Percentiles rank a stretch among this genome's conserved stretches.
These are phyloP conservation scores for Aethes cnicana DNA, from an alignment of 2,888 invertebrate genomes.

Conservation along the genomic window DNA sequence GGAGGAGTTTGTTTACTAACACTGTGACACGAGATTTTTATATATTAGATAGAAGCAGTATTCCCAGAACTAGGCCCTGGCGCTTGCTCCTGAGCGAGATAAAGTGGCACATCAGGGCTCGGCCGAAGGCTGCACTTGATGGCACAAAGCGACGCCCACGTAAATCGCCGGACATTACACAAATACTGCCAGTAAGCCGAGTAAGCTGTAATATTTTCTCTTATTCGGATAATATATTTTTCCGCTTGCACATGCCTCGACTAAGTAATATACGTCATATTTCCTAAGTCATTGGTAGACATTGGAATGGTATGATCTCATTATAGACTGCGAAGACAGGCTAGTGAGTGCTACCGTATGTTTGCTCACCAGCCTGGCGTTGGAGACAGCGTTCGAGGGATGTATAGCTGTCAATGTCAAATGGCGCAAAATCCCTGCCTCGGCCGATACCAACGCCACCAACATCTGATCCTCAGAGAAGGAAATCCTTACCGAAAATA, in stretches of 20 bases:
- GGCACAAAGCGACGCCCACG: slow-evolving; percentile 16
- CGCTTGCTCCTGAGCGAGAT: slow-evolving; percentile 13
- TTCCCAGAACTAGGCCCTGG: no score
- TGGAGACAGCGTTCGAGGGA: no score
- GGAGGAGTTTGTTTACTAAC: no score
- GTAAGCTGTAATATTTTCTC: slow-evolving; percentile 27
- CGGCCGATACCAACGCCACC: no score
- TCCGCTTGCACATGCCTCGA: slow-evolving; percentile 13
- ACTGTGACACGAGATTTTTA: no score
- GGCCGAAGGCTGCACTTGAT: slow-evolving; percentile 24
- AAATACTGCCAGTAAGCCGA: slow-evolving; percentile 17
- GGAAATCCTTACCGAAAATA: slow-evolving; percentile 25
- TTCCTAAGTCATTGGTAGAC: slow-evolving; percentile 1
- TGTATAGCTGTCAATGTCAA: no score
- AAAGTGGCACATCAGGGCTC: slow-evolving; percentile 21
- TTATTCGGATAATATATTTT: slow-evolving; percentile 24
- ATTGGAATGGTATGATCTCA: slow-evolving; percentile 3
- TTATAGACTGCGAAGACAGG: background rate
- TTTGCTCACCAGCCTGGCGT: no score
- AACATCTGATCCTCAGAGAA: no score
- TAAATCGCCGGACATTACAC: slow-evolving; percentile 27
- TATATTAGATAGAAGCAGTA: no score
- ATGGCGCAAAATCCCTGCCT: no score
- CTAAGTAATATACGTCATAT: slow-evolving; percentile 9
- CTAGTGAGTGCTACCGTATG: no score